These are phyloP conservation scores for Lycodopsis pacificus DNA, from an alignment of 2,797 vertebrate genomes.

Conservation along the genomic window DNA sequence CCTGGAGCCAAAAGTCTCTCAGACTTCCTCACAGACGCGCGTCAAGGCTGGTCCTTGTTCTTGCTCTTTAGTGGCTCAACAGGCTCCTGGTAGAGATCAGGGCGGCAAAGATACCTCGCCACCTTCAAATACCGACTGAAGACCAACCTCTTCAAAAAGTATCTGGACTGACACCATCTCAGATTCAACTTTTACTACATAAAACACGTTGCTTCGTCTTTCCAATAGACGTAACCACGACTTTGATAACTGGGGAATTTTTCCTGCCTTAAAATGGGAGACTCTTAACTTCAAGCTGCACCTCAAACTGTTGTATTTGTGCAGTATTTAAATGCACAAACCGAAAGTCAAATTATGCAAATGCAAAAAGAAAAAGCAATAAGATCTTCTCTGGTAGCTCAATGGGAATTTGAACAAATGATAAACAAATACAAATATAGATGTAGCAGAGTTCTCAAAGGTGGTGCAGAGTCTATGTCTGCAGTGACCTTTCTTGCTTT, in stretches of 20 bases:
- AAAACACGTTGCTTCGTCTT: constrained; percentile 27
- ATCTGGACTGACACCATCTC: constrained; percentile 9
- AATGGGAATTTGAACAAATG: not conserved
- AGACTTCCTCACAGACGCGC: constrained; percentile 46
- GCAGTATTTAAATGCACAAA: not conserved
- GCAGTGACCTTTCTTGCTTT: constrained; percentile 41
- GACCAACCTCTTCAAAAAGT: constrained; percentile 15
- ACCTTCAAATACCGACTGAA: constrained; percentile 33
- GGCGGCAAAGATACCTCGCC: constrained; percentile 1
- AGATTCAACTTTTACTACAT: constrained; percentile 14
- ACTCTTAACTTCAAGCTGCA: not conserved
- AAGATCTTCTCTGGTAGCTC: not conserved
- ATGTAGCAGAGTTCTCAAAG: constrained; percentile 14
- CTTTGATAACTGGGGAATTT: not conserved
- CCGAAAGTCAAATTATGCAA: not conserved
- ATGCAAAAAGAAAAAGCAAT: not conserved
- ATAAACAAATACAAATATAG: not conserved
- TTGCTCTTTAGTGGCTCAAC: constrained; percentile 34
- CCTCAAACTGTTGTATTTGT: not conserved
- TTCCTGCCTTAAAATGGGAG: constrained; percentile 4
- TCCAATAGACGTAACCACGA: not conserved
- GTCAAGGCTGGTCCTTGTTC: constrained; percentile 38
- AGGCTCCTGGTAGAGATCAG: constrained; percentile 41
- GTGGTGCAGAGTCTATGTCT: constrained; percentile 14
- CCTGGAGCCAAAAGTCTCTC: constrained; percentile 57